Conservation (phyloP, 2,888 invertebrate species). For the Pyrrhia umbra region DNA sequence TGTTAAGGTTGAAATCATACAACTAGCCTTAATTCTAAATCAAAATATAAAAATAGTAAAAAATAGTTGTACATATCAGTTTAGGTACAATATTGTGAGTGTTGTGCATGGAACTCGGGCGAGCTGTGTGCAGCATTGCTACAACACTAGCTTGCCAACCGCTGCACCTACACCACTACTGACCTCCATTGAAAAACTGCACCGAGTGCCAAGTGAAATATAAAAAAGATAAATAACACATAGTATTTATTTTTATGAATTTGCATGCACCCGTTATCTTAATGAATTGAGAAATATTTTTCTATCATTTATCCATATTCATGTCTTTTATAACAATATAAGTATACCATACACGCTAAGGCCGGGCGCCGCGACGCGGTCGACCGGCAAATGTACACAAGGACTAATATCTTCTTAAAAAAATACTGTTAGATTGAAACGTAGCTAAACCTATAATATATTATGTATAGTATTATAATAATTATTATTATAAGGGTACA, state of each 20-base stretch:
- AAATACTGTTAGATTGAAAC: constrained; percentile 91
- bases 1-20: constrained; percentile 87
- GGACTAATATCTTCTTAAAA: constrained; percentile 91
- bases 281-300: constrained; percentile 88
- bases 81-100: constrained; percentile 83
- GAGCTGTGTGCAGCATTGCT: constrained; percentile 33
- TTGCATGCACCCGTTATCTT: constrained; percentile 90
- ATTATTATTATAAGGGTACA: constrained; percentile 86
- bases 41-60: constrained; percentile 90
- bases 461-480: constrained; percentile 85
- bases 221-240: constrained; percentile 90
- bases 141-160: constrained; percentile 68
- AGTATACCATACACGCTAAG: constrained; percentile 88
- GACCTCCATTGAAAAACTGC: constrained; percentile 87
- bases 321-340: constrained; percentile 89
- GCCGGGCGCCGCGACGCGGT: constrained; percentile 81
- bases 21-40: constrained; percentile 89
- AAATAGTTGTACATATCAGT: constrained; percentile 88
- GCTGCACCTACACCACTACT: constrained; percentile 62
- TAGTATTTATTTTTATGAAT: constrained; percentile 87
- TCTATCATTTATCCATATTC: constrained; percentile 87
- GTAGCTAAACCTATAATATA: constrained; percentile 88
- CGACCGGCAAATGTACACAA: constrained; percentile 87
- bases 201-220: constrained; percentile 87
- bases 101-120: constrained; percentile 80